These are phyloP conservation scores for Turdus rufiventris DNA, from an alignment of 2,113 vertebrate genomes.

Conservation along the genomic window DNA sequence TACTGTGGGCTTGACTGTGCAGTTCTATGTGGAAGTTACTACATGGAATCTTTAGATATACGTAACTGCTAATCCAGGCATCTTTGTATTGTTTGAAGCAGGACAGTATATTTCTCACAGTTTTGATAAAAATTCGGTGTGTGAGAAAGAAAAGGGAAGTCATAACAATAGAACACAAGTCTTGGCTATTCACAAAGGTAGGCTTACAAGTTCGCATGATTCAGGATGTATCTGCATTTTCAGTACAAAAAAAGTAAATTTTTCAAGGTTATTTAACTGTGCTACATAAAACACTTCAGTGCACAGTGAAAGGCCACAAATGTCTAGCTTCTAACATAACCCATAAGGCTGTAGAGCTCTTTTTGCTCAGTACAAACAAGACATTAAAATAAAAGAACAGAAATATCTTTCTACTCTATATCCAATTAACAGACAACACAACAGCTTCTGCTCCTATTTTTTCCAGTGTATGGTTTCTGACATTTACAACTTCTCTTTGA, in stretches of 20 bases:
- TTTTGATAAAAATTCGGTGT: background rate
- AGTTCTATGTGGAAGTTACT: background rate
- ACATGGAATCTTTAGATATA: background rate
- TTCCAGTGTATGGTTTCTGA: background rate
- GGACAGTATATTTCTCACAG: background rate
- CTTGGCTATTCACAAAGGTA: background rate
- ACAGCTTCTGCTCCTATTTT: background rate
- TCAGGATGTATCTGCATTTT: background rate
- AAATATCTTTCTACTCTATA: background rate
- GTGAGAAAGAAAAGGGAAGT: background rate
- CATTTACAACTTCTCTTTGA: background rate
- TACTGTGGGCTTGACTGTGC: background rate
- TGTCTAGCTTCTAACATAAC: background rate
- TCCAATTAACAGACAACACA: conserved; percentile 2
- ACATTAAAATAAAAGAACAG: background rate
- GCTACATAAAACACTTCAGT: background rate
- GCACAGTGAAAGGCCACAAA: background rate
- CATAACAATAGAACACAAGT: background rate
- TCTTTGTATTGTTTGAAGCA: background rate
- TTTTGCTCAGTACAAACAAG: background rate
- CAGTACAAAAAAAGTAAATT: background rate
- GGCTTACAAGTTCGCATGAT: background rate
- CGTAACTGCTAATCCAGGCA: background rate
- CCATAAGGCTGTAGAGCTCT: background rate
- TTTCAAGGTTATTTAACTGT: background rate